Evolutionary conservation across 1,140 invertebrate species (phyloP), one percentile per base, ranked within the genome.

Genomic region (Teleogryllus occipitalis): DNA sequence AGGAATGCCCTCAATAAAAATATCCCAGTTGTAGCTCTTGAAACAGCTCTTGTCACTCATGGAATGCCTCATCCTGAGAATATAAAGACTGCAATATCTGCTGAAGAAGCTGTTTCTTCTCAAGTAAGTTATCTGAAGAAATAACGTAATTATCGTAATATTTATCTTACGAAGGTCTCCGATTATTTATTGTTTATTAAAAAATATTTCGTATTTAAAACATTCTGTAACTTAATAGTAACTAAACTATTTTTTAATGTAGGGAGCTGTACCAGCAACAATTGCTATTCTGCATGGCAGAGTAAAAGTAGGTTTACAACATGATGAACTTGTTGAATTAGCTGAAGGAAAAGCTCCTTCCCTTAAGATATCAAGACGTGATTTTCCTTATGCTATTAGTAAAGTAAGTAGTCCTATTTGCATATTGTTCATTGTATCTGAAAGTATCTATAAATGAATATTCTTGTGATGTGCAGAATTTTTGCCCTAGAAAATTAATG

Each of bases 1-100:
- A 81, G 81, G 14, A 77, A 84, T 27, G 93, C 92, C 12, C 87
- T 93, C 49, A 84, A 85, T 74, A 87, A 87, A 77, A 84, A 86
- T 8, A 84, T 88, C 81, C 93, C 96, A 5, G 89, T 99, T 78
- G 96, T 99, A 8, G 97, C 97, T 7, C 87, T 99, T 81, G 98
- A 99, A 88, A 97, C 96, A 15, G 97, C 98, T 7, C 98, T 99
- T 76, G 96, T 99, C 74, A 99, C 97, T 5, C 98, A 99, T 88
- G 98, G 98, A 74, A 97, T 99, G 94, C 97, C 98, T 0, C 95
- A 92, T 88, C 98, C 98, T 0, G 86, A 94, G 65, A 99, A 99
- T 88, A 87, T 98, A 75, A 86, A 93, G 82, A 98, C 95, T 47
- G 97, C 97, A 7, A 65, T 92, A 18, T 87, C 91, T 84, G 93